Evolutionary conservation across 2,113 vertebrate species (phyloP).

Genomic region (Microcebus jonahi): DNA sequence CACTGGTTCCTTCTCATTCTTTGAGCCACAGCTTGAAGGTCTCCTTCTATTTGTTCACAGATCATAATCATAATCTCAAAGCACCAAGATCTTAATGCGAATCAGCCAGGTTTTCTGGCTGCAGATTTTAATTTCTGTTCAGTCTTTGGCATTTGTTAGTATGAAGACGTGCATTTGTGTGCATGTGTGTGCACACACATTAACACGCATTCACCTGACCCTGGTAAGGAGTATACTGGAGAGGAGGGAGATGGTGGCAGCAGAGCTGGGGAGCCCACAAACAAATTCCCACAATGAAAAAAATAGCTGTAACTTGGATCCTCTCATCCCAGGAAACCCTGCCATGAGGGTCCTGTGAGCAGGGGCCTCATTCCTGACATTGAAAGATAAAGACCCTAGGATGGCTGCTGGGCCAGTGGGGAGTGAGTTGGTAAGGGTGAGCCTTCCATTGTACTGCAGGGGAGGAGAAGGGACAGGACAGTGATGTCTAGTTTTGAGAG

Average conservation of each 20-base stretch:
- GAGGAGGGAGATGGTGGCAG: background rate
- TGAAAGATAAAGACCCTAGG: background rate
- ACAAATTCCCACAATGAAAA: background rate
- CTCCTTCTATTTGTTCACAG: background rate
- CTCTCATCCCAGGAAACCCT: background rate
- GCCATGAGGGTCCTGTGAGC: background rate
- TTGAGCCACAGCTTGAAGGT: background rate
- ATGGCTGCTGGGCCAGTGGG: no score
- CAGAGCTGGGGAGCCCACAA: background rate
- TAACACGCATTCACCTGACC: background rate
- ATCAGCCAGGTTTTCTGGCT: background rate
- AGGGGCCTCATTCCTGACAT: background rate
- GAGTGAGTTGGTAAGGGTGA: background rate
- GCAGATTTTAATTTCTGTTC: background rate
- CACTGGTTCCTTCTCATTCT: background rate
- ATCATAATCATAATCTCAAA: background rate
- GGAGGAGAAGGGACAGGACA: no score
- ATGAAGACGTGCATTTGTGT: background rate
- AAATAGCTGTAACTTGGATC: background rate
- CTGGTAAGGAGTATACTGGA: background rate
- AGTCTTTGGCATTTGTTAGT: background rate
- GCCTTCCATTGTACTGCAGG: accelerated
- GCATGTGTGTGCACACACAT: background rate
- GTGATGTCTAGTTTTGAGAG: background rate
- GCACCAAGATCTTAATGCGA: background rate